phyloP scores from a whole-genome alignment of 2,797 vertebrate genomes.

The Simalia tracyae region DNA sequence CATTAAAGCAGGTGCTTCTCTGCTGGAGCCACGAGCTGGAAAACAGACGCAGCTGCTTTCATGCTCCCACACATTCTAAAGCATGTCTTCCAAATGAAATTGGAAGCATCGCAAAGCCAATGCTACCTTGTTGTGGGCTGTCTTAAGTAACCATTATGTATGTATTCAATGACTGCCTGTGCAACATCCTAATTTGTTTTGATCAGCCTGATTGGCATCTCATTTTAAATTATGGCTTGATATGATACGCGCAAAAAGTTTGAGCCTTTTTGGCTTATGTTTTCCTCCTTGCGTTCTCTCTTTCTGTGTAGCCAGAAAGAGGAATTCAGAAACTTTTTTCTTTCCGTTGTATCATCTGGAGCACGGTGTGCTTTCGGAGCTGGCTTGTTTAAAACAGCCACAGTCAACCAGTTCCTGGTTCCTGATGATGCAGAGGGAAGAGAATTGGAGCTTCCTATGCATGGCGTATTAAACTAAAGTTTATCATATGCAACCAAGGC shows the following conservation, averaged over 20 bases:
- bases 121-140: neutral
- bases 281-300: neutral
- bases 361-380: neutral
- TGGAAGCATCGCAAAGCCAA: too few relatives aligned
- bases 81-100: too few relatives aligned
- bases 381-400: neutral
- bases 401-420: neutral
- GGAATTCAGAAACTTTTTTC: neutral
- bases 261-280: neutral
- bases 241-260: neutral
- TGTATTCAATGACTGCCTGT: rapidly evolving
- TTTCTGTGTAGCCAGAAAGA: too few relatives aligned
- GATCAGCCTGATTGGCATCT: neutral
- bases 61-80: too few relatives aligned
- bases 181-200: neutral
- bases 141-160: neutral
- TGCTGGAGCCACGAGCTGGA: too few relatives aligned
- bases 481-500: neutral
- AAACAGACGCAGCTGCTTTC: too few relatives aligned
- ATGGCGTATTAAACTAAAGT: neutral
- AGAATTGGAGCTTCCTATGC: too few relatives aligned
- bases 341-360: too few relatives aligned
- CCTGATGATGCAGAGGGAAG: too few relatives aligned
- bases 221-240: neutral
- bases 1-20: too few relatives aligned